Evolutionary conservation across 92 coral and sea anemone genomes (phyloP).

Genomic region (Muricea muricata): DNA sequence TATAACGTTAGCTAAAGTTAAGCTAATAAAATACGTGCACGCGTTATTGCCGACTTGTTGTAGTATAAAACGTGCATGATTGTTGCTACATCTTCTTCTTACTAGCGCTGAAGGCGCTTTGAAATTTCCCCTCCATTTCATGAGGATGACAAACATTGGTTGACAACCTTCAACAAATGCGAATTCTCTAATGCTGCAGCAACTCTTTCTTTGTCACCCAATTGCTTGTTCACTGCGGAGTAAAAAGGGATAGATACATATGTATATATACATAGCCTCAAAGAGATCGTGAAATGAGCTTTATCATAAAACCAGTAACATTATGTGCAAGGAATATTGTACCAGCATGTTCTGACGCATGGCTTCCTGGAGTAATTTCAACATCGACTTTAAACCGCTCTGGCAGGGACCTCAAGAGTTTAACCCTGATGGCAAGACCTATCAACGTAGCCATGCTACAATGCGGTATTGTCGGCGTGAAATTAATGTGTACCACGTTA

Average conservation of each 20-base stretch:
- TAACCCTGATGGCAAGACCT: constrained; percentile 94
- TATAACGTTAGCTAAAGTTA: too few relatives aligned
- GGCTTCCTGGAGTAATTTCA: constrained; percentile 93
- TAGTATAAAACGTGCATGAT: too few relatives aligned
- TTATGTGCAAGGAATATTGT: background rate
- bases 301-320: too few relatives aligned
- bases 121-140: too few relatives aligned
- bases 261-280: too few relatives aligned
- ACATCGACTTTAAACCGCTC: constrained; percentile 96
- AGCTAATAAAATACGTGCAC: too few relatives aligned
- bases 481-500: constrained; percentile 78
- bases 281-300: too few relatives aligned
- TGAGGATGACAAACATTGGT: constrained; percentile 85
- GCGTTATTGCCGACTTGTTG: too few relatives aligned
- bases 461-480: constrained; percentile 98
- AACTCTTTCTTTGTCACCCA: constrained; percentile 97
- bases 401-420: constrained; percentile 88
- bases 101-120: too few relatives aligned
- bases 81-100: too few relatives aligned
- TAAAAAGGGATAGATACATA: too few relatives aligned
- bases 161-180: constrained; percentile 89
- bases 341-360: constrained; percentile 99
- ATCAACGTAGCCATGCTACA: constrained; percentile 99
- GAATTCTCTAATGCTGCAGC: constrained; percentile 98
- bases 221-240: constrained; percentile 97